Conservation (phyloP, 2,113 vertebrate genomes). For the Upupa epops region DNA sequence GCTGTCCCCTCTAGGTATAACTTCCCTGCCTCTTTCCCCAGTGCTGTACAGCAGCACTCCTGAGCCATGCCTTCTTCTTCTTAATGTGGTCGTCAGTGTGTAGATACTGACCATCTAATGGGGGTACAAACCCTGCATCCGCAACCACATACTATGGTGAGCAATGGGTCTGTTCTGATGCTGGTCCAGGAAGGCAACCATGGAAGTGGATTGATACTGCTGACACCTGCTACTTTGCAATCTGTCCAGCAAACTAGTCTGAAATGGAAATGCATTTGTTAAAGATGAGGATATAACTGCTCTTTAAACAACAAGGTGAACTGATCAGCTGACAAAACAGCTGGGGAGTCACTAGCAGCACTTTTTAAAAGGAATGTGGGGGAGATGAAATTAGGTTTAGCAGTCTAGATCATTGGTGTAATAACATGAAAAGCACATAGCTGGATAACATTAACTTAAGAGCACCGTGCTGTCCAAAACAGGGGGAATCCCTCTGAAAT, state of each 20-base stretch:
- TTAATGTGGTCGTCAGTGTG: background rate
- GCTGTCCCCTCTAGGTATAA: background rate
- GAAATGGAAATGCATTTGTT: background rate
- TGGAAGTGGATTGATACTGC: background rate
- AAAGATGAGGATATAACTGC: background rate
- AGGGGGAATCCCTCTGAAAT: conserved; percentile 7
- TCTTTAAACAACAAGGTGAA: background rate
- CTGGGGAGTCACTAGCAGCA: background rate
- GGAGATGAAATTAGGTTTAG: background rate
- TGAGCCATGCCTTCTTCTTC: background rate
- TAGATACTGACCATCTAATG: background rate
- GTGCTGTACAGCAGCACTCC: background rate
- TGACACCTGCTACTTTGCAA: background rate
- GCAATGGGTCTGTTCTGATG: background rate
- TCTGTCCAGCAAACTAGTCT: background rate
- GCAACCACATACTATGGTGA: fast-evolving
- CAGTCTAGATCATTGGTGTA: background rate
- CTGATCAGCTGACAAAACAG: background rate
- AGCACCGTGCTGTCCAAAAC: background rate
- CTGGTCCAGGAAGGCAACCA: background rate
- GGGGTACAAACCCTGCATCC: background rate
- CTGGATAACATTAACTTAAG: background rate
- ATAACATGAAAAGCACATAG: background rate
- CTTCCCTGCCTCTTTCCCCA: background rate
- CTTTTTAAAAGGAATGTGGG: background rate